These are phyloP conservation scores for Thalassaphorura encarpata DNA, from an alignment of 1,140 invertebrate genomes.

Conservation along the genomic window DNA sequence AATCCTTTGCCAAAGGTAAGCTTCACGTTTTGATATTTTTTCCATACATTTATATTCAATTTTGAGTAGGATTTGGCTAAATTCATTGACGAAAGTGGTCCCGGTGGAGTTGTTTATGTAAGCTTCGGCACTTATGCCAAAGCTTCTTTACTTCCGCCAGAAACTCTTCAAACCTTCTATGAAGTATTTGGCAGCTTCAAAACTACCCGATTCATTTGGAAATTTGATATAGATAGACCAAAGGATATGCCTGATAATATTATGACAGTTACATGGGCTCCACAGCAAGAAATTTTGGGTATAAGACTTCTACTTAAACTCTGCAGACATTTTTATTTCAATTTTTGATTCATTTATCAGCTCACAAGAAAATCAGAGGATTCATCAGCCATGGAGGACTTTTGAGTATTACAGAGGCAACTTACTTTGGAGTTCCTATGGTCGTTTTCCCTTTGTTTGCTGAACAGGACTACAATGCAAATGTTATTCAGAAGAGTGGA, in stretches of 20 bases:
- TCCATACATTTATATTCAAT: background rate
- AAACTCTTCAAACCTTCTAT: slow-evolving; percentile 6
- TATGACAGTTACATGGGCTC: slow-evolving; percentile 59
- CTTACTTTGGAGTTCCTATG: slow-evolving; percentile 15
- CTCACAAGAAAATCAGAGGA: slow-evolving; percentile 16
- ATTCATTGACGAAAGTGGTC: slow-evolving; percentile 34
- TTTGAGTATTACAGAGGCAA: slow-evolving; percentile 18
- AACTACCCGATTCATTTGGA: slow-evolving; percentile 22
- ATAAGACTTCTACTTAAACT: slow-evolving; percentile 1
- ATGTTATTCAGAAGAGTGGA: too few species aligned
- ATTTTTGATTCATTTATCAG: too few species aligned
- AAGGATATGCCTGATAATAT: slow-evolving; percentile 58
- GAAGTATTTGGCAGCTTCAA: background rate
- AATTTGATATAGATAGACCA: slow-evolving; percentile 21
- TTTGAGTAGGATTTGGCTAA: slow-evolving; percentile 36
- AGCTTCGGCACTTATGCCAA: slow-evolving; percentile 39
- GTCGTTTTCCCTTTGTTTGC: slow-evolving; percentile 17
- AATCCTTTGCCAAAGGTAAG: background rate
- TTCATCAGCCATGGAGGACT: slow-evolving; percentile 18
- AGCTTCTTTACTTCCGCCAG: background rate
- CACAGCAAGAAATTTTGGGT: slow-evolving; percentile 64
- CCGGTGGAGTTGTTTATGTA: slow-evolving; percentile 48
- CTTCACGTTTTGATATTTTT: too few species aligned
- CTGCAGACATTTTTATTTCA: too few species aligned
- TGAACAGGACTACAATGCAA: slow-evolving; percentile 15